phyloP scores from a whole-genome alignment of 2,888 invertebrate species.

The Athetis lepigone region DNA sequence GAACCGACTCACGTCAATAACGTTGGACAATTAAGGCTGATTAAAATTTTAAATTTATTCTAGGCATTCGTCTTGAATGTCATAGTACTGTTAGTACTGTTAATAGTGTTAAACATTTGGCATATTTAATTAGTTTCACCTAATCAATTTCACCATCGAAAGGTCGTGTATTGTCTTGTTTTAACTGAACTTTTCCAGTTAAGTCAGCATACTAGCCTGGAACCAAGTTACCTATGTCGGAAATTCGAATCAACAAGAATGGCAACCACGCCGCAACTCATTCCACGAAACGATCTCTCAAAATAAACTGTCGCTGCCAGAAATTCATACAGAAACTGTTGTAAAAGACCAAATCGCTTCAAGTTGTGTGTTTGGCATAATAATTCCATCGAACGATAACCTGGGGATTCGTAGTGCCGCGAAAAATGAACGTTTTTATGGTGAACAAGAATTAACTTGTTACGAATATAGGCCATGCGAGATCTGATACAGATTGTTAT shows the following conservation, averaged over 20 bases:
- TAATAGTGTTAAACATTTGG: too few species aligned
- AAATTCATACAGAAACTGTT: slow-evolving; percentile 59
- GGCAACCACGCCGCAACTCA: slow-evolving; percentile 8
- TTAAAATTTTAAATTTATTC: too few species aligned
- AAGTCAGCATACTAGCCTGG: too few species aligned
- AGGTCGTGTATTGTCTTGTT: too few species aligned
- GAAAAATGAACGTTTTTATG: slow-evolving; percentile 69
- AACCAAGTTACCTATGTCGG: not conserved
- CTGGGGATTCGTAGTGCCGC: slow-evolving; percentile 61
- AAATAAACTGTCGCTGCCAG: slow-evolving; percentile 45
- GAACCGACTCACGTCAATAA: too few species aligned
- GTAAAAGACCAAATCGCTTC: slow-evolving; percentile 68
- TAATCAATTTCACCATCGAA: too few species aligned
- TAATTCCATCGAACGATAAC: slow-evolving; percentile 68
- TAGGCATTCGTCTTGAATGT: too few species aligned
- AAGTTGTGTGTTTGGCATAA: slow-evolving; percentile 71
- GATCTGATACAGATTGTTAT: slow-evolving; percentile 61
- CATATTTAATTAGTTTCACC: too few species aligned
- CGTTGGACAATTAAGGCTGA: too few species aligned
- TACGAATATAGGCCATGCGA: slow-evolving; percentile 62
- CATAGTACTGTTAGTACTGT: too few species aligned
- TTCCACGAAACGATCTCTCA: slow-evolving; percentile 36
- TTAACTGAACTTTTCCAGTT: too few species aligned
- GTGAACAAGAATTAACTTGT: slow-evolving; percentile 66
- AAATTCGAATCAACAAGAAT: slow-evolving; percentile 32